Conservation (phyloP, 2,797 vertebrate genomes). For the Diglossa cyanea region DNA sequence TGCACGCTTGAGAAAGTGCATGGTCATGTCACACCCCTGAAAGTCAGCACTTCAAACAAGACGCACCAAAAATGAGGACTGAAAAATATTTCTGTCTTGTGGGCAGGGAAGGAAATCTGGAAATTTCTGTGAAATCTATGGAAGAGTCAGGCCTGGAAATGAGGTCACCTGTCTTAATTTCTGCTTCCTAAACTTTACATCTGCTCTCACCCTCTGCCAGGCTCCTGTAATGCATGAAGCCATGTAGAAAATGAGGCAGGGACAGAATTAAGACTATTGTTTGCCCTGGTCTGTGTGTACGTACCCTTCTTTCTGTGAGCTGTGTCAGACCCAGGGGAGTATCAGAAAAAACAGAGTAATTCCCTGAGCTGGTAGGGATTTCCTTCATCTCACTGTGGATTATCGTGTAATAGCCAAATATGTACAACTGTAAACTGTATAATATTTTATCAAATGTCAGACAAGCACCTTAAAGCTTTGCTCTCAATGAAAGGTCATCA, state of each 20-base stretch:
- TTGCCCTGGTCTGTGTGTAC: background rate
- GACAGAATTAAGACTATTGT: background rate
- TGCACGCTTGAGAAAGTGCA: background rate
- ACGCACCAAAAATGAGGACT: background rate
- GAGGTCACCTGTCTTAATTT: background rate
- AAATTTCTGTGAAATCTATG: background rate
- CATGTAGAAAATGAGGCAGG: background rate
- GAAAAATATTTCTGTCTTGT: background rate
- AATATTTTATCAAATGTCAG: background rate
- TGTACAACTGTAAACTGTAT: background rate
- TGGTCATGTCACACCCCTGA: background rate
- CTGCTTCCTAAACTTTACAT: background rate
- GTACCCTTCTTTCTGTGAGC: background rate
- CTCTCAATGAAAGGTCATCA: background rate
- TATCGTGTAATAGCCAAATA: background rate
- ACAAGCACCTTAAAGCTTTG: background rate
- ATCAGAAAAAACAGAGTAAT: background rate
- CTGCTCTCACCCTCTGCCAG: background rate
- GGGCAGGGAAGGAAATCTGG: background rate
- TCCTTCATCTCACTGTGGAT: background rate
- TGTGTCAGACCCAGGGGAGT: background rate
- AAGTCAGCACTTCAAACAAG: background rate
- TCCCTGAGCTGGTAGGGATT: background rate
- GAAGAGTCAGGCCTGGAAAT: background rate
- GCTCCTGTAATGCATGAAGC: background rate